Base-by-base conservation (phyloP, 35 echinoderm and acorn worm genomes). In the Apostichopus parvimensis region DNA sequence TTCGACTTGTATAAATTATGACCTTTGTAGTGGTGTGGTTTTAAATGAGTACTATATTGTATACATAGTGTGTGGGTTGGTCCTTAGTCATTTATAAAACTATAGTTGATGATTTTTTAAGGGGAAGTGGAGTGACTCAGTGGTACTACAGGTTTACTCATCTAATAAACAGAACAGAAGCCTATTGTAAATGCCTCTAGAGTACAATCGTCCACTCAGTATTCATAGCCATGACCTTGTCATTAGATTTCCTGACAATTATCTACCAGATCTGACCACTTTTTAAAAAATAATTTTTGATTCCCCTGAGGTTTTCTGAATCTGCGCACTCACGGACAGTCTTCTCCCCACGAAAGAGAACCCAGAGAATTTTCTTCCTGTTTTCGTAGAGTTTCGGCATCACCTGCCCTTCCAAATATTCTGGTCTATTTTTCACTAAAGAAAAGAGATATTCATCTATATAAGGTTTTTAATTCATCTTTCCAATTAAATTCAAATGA, bases 401-500 rank as follows among this genome's bases (percentile, higher is more conserved):
- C 64, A 68, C 64, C 64, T 68, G 64, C 64, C 18, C 64, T 68
- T 68, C 18, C 64, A 68, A 68, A 68, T 18, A 68, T 68, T 68
- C 64, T 68, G 18, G 11, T 18, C 64, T 18, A 68, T 4, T 18
- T 18, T 68, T 68, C 64, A 68, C 18, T 68, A 68, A 68, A 68
- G 11, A 18, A 68, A 68, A 18, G 11, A 18, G 3, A 68, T 14
- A 68, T 9, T 68, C 64, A 68, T 68, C 64, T 68, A n/a, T 11
- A 68, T 0, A 4, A 4, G 17, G 64, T 12, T 68, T 68, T 68
- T 18, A 68, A 18, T 68, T 68, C 64, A 68, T 68, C 64, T 68
- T 68, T 68, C 64, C 64, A 68, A 68, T 68, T 68, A 68, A 68
- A 68, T 68, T 68, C 64, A 68, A 68, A 68, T 68, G 64, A 68